Evolutionary conservation across 2,113 vertebrate genomes (phyloP), one percentile per base, ranked within the genome.

Genomic region (Theristicus caerulescens): DNA sequence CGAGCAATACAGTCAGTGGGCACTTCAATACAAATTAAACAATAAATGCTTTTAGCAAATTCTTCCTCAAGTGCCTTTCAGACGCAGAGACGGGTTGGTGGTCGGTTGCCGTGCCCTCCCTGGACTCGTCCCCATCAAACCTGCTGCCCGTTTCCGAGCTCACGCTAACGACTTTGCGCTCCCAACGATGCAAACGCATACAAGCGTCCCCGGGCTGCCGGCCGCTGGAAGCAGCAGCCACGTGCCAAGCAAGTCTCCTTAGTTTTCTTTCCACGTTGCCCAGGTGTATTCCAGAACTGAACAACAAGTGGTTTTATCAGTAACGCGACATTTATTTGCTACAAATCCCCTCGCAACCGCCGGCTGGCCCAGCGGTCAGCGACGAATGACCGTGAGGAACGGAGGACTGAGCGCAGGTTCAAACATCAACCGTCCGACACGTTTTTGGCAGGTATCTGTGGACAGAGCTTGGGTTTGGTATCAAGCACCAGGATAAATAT

Each of bases 21-120:
- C 73, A 40, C 69, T 84, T 51, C 6, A 6, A 74, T 93, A 52
- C 31, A 9, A 65, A 2, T 5, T 19, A 31, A 55, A 8, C 64
- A 54, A 52, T 9, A n/a, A 71, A 66, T 20, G 22, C 40, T 86
- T 77, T 90, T 17, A 58, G 34, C n/a, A 51, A 78, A 62, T 62
- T 42, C 64, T 59, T 55, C 89, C 93, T 69, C 84, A 93, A 90
- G 95, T 96, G 96, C 96, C 94, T 96, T 96, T 61, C 21, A 10
- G 67, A 10, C 32, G 79, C 55, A 21, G 55, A 16, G 55, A 3
- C 1, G 65, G 52, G 94, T 10, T 59, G 47, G 66, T 3, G 11
- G 40, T 6, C 22, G 40, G 47, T 19, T 27, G 38, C 84, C 47
- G 58, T 17, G 74, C 49, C 61, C 90, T 58, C 46, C 31, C 46